Base-by-base conservation (phyloP, 2,888 invertebrate genomes). In the Odontocolon sp. region DNA sequence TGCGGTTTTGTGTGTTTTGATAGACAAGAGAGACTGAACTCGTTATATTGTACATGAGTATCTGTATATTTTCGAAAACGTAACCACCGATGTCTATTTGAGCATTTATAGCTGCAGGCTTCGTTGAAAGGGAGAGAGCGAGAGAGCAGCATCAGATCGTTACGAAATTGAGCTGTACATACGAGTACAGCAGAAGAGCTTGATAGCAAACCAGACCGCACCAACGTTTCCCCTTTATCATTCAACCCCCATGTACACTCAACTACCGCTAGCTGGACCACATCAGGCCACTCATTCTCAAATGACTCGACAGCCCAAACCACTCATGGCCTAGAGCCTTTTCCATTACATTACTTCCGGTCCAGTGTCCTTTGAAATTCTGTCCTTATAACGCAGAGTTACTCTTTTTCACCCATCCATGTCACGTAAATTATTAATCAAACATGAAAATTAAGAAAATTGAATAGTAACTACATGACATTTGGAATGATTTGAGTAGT, bases 81-180 rank as follows among this genome's bases (percentile, higher is more conserved):
- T n/a, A n/a, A n/a, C n/a, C n/a, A n/a, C n/a, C n/a, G n/a, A n/a
- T n/a, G n/a, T n/a, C n/a, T n/a, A n/a, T 40, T 40, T 11, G 11
- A 3, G 2, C 40, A 8, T 2, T 9, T 5, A 3, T 11, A 2
- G 14, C 2, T 40, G 40, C 5, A 40, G 14, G n/a, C n/a, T 40
- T 11, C 40, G 14, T 5, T 28, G 28, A 28, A 28, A 2, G 9
- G 11, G 40, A 14, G 11, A n/a, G 9, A 16, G n/a, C 0, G 16
- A n/a, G 16, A n/a, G 3, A 42, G 3, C 14, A 26, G 11, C n/a
- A n/a, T 4, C 28, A 63, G 66, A 75, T 78, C 66, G 63, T 63
- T 61, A 67, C 73, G 77, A 82, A 84, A 84, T 84, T 80, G 81
- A 84, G 64, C 56, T 52, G 68, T 64, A 73, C 42, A 42, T 11